A percentile compares a stretch with the other conserved stretches of the same genome.
phyloP scores from a whole-genome alignment of 2,113 vertebrate species.

The Cephalopholis sonnerati region DNA sequence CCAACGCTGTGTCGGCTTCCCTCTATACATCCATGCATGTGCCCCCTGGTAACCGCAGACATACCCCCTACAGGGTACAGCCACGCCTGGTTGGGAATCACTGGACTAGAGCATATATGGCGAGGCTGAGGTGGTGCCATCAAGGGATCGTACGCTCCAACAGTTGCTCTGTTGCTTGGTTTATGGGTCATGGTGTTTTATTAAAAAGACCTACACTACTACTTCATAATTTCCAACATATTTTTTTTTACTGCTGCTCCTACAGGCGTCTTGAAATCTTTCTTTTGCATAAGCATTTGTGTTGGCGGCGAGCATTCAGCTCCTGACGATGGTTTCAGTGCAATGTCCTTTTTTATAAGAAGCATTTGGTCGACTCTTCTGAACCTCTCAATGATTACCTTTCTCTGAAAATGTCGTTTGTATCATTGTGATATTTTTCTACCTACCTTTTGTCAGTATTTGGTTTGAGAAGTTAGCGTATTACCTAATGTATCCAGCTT shows the following conservation, averaged over 20 bases:
- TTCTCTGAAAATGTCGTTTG: constrained; percentile 73
- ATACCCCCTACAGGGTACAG: no score
- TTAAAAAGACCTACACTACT: constrained; percentile 49
- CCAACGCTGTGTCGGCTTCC: no score
- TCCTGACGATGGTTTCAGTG: constrained; percentile 63
- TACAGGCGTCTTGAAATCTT: constrained; percentile 31
- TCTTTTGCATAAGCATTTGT: constrained; percentile 42
- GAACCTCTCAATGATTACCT: constrained; percentile 62
- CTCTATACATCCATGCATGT: no score
- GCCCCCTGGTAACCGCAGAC: no score
- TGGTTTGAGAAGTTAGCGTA: constrained; percentile 65
- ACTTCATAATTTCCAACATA: constrained; percentile 43
- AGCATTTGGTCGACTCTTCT: constrained; percentile 56
- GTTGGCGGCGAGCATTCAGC: constrained; percentile 43
- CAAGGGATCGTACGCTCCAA: constrained; percentile 1
- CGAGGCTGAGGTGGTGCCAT: constrained; percentile 22
- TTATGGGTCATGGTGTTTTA: constrained; percentile 33
- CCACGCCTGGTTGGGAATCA: no score
- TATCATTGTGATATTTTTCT: constrained; percentile 81
- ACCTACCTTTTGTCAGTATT: constrained; percentile 82
- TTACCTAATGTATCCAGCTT: constrained; percentile 56
- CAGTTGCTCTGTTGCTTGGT: constrained; percentile 35
- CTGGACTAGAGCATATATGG: constrained; percentile 15
- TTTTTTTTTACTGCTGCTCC: constrained; percentile 44
- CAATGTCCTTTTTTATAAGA: constrained; percentile 74